Conservation (phyloP, 2,888 invertebrate genomes). For the Rotaria sp. region DNA sequence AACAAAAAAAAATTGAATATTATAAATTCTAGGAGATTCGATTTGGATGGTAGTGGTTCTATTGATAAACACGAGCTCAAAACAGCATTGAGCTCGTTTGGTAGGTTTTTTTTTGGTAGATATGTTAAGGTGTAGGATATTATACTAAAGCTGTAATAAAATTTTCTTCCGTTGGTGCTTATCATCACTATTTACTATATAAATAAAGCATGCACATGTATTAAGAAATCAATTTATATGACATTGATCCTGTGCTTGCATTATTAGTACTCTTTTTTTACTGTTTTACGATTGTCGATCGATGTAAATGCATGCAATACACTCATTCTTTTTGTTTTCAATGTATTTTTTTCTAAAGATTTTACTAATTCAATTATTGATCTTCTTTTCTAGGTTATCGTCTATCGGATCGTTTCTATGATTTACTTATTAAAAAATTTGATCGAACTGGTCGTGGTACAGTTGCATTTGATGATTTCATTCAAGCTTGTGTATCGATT, state of each 20-base stretch:
- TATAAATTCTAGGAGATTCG: conserved; percentile 72
- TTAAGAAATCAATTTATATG: too few relatives aligned
- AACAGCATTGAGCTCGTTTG: conserved; percentile 80
- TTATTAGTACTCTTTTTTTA: background rate
- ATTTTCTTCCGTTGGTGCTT: background rate
- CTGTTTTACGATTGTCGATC: background rate
- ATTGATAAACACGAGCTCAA: conserved; percentile 82
- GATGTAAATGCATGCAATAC: background rate
- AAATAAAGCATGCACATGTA: too few relatives aligned
- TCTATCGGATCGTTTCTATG: conserved; percentile 73
- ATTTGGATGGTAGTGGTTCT: conserved; percentile 75
- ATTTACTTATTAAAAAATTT: conserved; percentile 78
- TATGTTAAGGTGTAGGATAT: background rate
- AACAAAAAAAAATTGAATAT: conserved; percentile 64
- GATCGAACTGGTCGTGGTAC: conserved; percentile 80
- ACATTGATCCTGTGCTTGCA: background rate
- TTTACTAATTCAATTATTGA: background rate
- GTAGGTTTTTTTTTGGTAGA: conserved; percentile 59
- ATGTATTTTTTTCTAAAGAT: too few relatives aligned
- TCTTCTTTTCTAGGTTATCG: conserved; percentile 56
- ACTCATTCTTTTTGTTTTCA: background rate
- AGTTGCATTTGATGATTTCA: conserved; percentile 94
- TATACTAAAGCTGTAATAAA: background rate
- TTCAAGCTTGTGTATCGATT: conserved; percentile 84
- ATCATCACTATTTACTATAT: background rate